Conservation (phyloP, 2,113 vertebrate species). For the Microcebus ravelobensis region DNA sequence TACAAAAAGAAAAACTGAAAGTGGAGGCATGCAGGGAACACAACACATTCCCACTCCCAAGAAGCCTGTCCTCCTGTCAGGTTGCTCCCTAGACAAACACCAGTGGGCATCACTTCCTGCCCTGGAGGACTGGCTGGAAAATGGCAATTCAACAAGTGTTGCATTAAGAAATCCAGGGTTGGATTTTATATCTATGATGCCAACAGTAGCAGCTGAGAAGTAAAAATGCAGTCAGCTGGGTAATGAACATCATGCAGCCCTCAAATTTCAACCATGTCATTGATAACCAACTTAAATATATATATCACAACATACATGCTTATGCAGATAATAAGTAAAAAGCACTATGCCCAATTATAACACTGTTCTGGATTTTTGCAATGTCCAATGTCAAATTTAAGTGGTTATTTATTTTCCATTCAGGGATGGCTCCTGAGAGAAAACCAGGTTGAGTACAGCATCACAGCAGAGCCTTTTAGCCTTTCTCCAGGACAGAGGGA, state of each 20-base stretch:
- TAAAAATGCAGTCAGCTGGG: neutral
- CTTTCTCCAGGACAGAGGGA: neutral
- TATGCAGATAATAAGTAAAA: neutral
- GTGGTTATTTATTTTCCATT: neutral
- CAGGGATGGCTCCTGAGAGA: neutral
- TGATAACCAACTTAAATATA: neutral
- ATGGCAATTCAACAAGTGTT: neutral
- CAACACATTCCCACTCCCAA: neutral
- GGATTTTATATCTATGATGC: neutral
- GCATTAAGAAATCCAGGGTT: neutral
- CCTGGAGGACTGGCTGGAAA: neutral
- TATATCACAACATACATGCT: neutral
- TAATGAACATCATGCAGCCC: neutral
- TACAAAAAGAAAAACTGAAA: neutral
- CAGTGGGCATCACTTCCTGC: neutral
- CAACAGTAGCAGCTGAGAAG: neutral
- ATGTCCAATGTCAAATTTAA: neutral
- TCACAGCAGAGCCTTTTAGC: neutral
- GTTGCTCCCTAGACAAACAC: neutral
- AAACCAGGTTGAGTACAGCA: neutral
- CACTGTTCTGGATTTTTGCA: neutral
- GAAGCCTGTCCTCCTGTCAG: neutral
- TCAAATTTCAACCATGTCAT: neutral
- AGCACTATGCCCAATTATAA: neutral
- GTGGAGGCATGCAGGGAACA: neutral